Base-by-base conservation (phyloP, 2,113 vertebrate species). In the Myotis davidii region DNA sequence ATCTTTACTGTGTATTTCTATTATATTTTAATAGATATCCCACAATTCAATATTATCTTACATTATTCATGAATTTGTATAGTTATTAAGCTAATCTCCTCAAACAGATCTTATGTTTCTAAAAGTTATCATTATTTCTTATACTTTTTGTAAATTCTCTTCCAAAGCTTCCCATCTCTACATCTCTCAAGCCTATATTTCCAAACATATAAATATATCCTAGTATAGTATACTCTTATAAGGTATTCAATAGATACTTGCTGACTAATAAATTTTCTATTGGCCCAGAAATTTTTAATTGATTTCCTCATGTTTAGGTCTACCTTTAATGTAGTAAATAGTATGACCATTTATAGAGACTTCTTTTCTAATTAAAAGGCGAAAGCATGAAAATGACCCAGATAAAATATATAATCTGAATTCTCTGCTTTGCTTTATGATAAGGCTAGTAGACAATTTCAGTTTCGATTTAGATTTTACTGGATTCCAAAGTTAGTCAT, bases 301-400 rank as follows among this genome's bases (percentile, higher is more conserved):
- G 18, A 50, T 76, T 77, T 90, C 69, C 37, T 91, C 27, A 56
- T 37, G 79, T 59, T 88, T 83, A 84, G 9, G 45, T 96, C n/a
- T 72, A 56, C 34, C 21, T 81, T 96, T 74, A 89, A 78, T 79
- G 16, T 25, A 91, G 32, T 76, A 61, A 85, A 54, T 6, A 92
- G 7, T 70, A 77, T 78, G 72, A 4, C 25, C 73, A 86, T 50
- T 74, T 76, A 37, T 27, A 87, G 42, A 90, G 11, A 48, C 17
- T 85, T 89, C 29, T 69, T 84, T 84, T 54, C 32, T 90, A 90
- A 87, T 69, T 91, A 77, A 95, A 96, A 82, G 54, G 20, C n/a
- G 42, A 85, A 93, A 93, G 32, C 25, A 79, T 84, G 13, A 93
- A 83, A 78, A 48, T 74, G 21, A 50, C 42, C 25, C 54, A 95